Percentiles rank a stretch among this genome's conserved stretches.
Conservation (phyloP, 2,888 invertebrate genomes). For the Sceliomorpha sp. region DNA sequence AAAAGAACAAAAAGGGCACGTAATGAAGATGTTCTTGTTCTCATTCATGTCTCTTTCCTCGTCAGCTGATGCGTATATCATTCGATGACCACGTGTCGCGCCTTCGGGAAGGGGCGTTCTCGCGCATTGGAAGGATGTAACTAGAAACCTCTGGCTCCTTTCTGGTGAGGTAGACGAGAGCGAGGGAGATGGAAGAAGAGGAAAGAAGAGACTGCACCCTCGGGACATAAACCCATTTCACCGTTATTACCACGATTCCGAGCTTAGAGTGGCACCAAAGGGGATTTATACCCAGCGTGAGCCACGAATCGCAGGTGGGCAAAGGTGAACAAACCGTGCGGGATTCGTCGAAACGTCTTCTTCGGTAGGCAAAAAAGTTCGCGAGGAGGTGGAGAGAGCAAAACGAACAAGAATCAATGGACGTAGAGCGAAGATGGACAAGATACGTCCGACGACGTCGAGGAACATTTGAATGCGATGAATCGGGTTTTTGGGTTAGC, state of each 20-base stretch:
- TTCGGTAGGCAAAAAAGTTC: background rate
- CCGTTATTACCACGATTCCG: constrained; percentile 62
- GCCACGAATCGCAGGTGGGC: constrained; percentile 46
- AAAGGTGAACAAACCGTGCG: constrained; percentile 44
- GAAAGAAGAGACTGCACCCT: constrained; percentile 52
- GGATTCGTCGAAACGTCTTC: constrained; percentile 9
- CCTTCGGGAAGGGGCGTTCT: constrained; percentile 58
- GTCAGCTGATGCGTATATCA: constrained; percentile 63
- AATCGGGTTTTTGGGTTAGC: background rate
- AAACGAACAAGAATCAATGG: background rate
- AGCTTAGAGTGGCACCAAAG: constrained; percentile 30
- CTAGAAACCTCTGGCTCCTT: constrained; percentile 1
- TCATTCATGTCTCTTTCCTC: no score
- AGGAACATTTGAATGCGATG: background rate
- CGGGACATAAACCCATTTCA: constrained; percentile 66
- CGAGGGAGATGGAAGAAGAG: no score
- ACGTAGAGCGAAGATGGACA: background rate
- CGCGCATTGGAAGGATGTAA: constrained; percentile 32
- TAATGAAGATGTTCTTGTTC: no score
- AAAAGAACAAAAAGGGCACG: no score
- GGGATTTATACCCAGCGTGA: constrained; percentile 14
- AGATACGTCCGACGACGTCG: background rate
- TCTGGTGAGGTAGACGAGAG: constrained; percentile 41
- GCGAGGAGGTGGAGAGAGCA: background rate
- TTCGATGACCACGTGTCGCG: constrained; percentile 65